These are phyloP conservation scores for Macrostomum lignano DNA, from an alignment of 1,140 invertebrate species.

Conservation along the genomic window DNA sequence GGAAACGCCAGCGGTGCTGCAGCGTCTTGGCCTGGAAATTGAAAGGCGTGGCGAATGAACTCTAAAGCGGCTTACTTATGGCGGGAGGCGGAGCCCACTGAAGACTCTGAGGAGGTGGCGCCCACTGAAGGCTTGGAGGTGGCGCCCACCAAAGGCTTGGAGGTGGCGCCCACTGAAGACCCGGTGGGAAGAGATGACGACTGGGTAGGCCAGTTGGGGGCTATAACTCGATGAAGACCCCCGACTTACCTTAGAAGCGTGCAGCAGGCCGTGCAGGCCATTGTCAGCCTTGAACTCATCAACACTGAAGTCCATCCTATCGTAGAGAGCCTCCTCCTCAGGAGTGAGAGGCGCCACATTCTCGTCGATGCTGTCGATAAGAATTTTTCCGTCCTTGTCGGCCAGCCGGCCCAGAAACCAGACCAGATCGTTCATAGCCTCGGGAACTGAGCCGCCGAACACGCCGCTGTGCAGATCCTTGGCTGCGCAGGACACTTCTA, in stretches of 20 bases:
- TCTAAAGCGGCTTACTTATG: too few relatives aligned
- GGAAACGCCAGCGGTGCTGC: constrained; percentile 66
- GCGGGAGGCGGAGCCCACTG: too few relatives aligned
- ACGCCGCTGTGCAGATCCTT: constrained; percentile 84
- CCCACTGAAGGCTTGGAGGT: too few relatives aligned
- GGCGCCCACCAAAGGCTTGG: too few relatives aligned
- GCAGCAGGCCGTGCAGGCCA: not conserved
- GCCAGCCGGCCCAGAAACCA: constrained; percentile 15
- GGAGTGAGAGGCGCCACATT: constrained; percentile 29
- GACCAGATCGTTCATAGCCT: constrained; percentile 23
- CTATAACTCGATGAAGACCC: too few relatives aligned
- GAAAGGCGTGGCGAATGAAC: too few relatives aligned
- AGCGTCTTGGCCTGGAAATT: constrained; percentile 33
- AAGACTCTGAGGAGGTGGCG: too few relatives aligned
- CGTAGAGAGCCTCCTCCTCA: constrained; percentile 32
- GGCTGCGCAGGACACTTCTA: constrained; percentile 56
- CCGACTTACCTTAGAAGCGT: not conserved
- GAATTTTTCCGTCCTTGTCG: constrained; percentile 18
- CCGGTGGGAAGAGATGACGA: too few relatives aligned
- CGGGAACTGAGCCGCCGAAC: constrained; percentile 48
- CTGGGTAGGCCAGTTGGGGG: too few relatives aligned
- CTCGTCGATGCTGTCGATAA: constrained; percentile 21
- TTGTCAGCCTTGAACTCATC: constrained; percentile 1
- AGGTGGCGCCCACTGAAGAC: too few relatives aligned
- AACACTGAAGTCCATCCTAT: not conserved